A percentile compares a stretch with the other conserved stretches of the same genome.
Evolutionary conservation across 2,113 vertebrate species (phyloP).

Genomic region (Lichenostomus cassidix): DNA sequence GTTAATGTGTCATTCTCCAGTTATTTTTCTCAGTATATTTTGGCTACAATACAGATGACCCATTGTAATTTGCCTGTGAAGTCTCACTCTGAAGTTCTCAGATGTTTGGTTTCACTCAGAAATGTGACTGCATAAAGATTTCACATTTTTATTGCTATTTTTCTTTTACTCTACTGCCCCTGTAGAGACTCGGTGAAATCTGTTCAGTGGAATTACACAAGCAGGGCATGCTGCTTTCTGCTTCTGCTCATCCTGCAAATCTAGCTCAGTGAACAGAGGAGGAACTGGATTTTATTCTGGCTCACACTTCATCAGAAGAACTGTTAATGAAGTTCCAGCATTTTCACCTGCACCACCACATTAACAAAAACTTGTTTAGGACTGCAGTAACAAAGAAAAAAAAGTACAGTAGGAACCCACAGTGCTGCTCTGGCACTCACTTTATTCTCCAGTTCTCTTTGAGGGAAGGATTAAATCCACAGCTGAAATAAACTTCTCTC

Average conservation of each 20-base stretch:
- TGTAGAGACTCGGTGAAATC: neutral
- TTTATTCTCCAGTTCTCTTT: slow-evolving; percentile 6
- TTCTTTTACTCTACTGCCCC: neutral
- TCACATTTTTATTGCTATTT: slow-evolving; percentile 22
- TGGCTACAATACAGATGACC: slow-evolving; percentile 29
- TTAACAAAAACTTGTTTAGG: neutral
- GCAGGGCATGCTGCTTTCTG: neutral
- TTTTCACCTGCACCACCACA: slow-evolving; percentile 46
- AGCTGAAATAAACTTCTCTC: slow-evolving; percentile 6
- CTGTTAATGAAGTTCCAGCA: slow-evolving; percentile 19
- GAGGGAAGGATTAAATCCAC: slow-evolving; percentile 46
- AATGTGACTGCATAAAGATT: slow-evolving; percentile 2
- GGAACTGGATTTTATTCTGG: slow-evolving; percentile 8
- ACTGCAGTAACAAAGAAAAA: neutral
- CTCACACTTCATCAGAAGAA: slow-evolving; percentile 24
- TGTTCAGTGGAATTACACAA: neutral
- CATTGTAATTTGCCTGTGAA: neutral
- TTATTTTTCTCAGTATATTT: slow-evolving; percentile 9
- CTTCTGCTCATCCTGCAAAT: neutral
- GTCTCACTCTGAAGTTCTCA: neutral
- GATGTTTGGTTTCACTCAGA: slow-evolving; percentile 10
- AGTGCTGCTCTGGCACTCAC: neutral
- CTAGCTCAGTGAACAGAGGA: neutral
- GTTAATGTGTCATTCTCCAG: neutral
- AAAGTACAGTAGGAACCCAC: neutral